Evolutionary conservation across 2,113 vertebrate species (phyloP), one percentile per base, ranked within the genome.

Genomic region (Acinonyx jubatus): DNA sequence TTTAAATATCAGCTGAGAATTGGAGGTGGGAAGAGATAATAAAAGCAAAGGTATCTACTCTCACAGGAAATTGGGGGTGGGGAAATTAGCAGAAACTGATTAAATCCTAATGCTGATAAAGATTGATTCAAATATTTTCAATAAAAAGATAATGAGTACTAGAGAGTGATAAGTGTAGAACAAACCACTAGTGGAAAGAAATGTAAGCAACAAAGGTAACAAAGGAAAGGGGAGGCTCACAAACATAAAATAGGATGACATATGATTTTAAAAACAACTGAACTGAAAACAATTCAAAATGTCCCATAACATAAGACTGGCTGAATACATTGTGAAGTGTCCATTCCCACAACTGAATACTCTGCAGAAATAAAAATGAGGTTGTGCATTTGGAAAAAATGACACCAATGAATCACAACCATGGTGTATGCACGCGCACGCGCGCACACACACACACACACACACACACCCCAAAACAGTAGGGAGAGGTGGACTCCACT

Each of bases 1-100:
- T 41, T 96, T 95, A 82, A 87, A 74, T 13, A 65, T 55, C 16
- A 82, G 61, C 68, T 83, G 83, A 94, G 45, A 92, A 82, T 27
- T 66, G 21, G 45, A 86, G 41, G 50, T 63, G 38, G 25, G 45
- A 97, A 45, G 33, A 82, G 29, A 73, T 18, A 79, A 91, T 79
- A 85, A 94, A 94, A 93, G 65, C 69, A 95, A 61, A 89, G 95
- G 31, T 45, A 87, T 38, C 63, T 80, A 15, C 48, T 87, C 80
- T 89, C 63, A 41, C 19, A n/a, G 65, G 27, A 82, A 82, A 85
- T 33, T 29, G 1, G 33, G 14, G 27, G 27, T 57, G 3, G 11
- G 41, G 33, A 93, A 96, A 93, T 63, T 48, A 65, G 27, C 48
- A 74, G 55, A 79, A 92, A 61, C 27, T 45, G 33, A 52, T 52